These are phyloP conservation scores for Leucophora obtusa DNA, from an alignment of 2,888 invertebrate genomes.

Conservation along the genomic window DNA sequence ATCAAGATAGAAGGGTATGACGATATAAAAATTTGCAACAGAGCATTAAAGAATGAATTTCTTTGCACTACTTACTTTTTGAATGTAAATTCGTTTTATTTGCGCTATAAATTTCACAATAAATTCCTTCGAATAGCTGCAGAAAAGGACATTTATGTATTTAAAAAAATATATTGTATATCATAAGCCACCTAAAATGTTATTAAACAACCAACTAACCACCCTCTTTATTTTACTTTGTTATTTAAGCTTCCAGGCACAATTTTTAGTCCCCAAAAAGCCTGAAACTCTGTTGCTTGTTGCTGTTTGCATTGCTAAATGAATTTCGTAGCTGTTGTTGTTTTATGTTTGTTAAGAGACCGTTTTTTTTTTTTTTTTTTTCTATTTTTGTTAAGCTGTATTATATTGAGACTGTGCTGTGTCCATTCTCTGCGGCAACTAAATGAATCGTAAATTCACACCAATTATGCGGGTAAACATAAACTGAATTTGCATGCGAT, in stretches of 20 bases:
- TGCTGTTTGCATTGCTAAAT: conserved; percentile 44
- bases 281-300: conserved; percentile 33
- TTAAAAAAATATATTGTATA: neutral
- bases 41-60: no score
- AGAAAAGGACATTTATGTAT: neutral
- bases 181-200: conserved; percentile 19
- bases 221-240: neutral
- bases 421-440: conserved; percentile 66
- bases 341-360: conserved; percentile 55
- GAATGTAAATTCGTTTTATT: no score
- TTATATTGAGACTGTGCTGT: conserved; percentile 16
- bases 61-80: no score
- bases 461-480: conserved; percentile 77
- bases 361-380: conserved; percentile 22
- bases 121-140: neutral
- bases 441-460: conserved; percentile 78
- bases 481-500: conserved; percentile 73
- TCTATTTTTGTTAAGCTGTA: neutral
- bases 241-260: conserved; percentile 38
- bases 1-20: no score
- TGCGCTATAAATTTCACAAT: no score
- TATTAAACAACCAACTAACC: conserved; percentile 8
- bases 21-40: no score
- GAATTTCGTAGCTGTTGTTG: conserved; percentile 30
- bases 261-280: conserved; percentile 41